Percentiles rank a stretch among this genome's conserved stretches.
These are phyloP conservation scores for Periphyllus acericola DNA, from an alignment of 2,888 invertebrate genomes.

Conservation along the genomic window DNA sequence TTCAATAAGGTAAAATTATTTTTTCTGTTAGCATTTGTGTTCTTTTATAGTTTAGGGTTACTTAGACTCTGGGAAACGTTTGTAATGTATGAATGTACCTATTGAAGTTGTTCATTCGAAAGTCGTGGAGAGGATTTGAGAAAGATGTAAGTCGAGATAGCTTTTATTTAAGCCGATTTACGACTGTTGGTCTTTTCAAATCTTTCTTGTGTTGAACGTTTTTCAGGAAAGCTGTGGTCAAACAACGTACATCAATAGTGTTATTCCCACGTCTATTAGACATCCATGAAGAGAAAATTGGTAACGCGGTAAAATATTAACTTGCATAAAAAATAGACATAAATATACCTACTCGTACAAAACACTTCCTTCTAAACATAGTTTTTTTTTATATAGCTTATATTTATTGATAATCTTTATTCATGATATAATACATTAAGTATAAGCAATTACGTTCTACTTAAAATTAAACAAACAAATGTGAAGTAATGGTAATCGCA, in stretches of 20 bases:
- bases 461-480: too few relatives aligned
- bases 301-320: constrained; percentile 18
- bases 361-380: background rate
- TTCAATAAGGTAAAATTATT: background rate
- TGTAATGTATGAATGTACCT: too few relatives aligned
- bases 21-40: background rate
- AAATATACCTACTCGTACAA: background rate
- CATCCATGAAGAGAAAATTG: constrained; percentile 18
- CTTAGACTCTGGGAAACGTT: constrained; percentile 5
- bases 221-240: constrained; percentile 44
- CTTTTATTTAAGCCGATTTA: constrained; percentile 61
- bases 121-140: constrained; percentile 36
- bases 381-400: too few relatives aligned
- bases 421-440: too few relatives aligned
- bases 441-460: too few relatives aligned
- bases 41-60: background rate
- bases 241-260: constrained; percentile 39
- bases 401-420: too few relatives aligned
- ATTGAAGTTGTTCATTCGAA: constrained; percentile 48
- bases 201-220: constrained; percentile 20
- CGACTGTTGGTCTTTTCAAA: constrained; percentile 50
- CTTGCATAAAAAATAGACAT: background rate
- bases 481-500: too few relatives aligned
- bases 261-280: constrained; percentile 48
- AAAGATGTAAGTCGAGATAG: constrained; percentile 44